Evolutionary conservation across 2,113 vertebrate species (phyloP).

Genomic region (Tricholaema leucomelas): DNA sequence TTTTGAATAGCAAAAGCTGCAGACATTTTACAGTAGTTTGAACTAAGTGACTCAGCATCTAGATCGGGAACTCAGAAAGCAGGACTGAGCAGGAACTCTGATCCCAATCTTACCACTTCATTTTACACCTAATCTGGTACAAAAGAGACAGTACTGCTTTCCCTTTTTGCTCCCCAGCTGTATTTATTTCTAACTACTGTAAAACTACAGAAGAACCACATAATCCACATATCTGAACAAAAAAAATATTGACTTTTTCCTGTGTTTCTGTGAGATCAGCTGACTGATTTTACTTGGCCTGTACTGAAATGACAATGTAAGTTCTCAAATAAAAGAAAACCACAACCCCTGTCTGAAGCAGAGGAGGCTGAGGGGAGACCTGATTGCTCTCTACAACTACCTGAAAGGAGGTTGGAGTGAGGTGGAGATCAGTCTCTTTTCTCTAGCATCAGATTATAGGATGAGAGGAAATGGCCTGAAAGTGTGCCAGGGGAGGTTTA

Average conservation of each 20-base stretch:
- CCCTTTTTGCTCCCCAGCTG: neutral
- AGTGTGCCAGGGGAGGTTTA: too few relatives aligned
- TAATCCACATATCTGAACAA: neutral
- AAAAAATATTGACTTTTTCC: neutral
- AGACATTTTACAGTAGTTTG: neutral
- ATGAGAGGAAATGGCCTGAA: too few relatives aligned
- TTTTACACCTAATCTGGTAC: neutral
- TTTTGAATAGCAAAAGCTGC: neutral
- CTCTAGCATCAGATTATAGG: too few relatives aligned
- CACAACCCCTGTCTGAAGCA: too few relatives aligned
- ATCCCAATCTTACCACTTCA: neutral
- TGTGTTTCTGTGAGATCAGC: neutral
- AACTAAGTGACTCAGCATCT: rapidly evolving
- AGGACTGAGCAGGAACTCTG: neutral
- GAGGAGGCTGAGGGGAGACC: too few relatives aligned
- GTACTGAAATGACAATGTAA: neutral
- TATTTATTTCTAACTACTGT: neutral
- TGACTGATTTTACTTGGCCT: neutral
- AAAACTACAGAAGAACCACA: neutral
- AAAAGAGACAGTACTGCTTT: neutral
- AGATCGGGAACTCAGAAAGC: neutral
- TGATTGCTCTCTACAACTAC: too few relatives aligned
- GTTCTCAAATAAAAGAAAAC: neutral
- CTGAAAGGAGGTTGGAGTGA: too few relatives aligned
- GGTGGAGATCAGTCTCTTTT: too few relatives aligned